Base-by-base conservation (phyloP, 2,888 invertebrate genomes). In the Patella caerulea region DNA sequence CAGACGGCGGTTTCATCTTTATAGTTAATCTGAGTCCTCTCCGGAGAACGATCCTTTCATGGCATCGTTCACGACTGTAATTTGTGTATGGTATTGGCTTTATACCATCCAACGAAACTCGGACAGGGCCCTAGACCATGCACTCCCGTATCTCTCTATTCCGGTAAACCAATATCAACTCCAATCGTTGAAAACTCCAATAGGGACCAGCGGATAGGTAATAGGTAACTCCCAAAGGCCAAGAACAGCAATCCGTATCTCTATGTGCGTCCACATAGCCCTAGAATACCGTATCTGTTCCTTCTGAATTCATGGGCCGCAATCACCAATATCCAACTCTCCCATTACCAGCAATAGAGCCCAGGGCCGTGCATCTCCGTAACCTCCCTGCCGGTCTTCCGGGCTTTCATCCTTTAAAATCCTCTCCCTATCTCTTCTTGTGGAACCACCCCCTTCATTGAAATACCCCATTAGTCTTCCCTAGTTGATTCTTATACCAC, bases 401-500 rank as follows among this genome's bases (percentile, higher is more conserved):
- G 12, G 59, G 19, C 59, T n/a, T 19, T 59, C 45, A 45, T 45
- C 9, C 45, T 45, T 45, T 45, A 45, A 45, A 9, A 45, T 45
- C 7, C 45, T 5, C 34, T 5, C 34, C 45, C 45, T 45, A 7
- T 45, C 45, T 9, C 7, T 45, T 9, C 45, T 9, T 9, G 9
- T 45, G 7, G 45, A 45, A 45, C 45, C 7, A 45, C 45, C 45
- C 45, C 1, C 45, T 45, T 45, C 45, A 45, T 9, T 45, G 9
- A 45, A 45, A 45, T 45, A 45, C 9, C 45, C 45, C 45, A 45
- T 45, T 45, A 45, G 45, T 45, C 45, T 19, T 65, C 24, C 11
- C 24, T 4, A 2, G 14, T 19, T 12, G 19, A 11, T 65, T 65
- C 14, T 3, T 65, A 3, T 79, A 74, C 83, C 81, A 83, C 2